These are phyloP conservation scores for Ennomos quercinarius DNA, from an alignment of 2,888 invertebrate genomes.

Conservation along the genomic window DNA sequence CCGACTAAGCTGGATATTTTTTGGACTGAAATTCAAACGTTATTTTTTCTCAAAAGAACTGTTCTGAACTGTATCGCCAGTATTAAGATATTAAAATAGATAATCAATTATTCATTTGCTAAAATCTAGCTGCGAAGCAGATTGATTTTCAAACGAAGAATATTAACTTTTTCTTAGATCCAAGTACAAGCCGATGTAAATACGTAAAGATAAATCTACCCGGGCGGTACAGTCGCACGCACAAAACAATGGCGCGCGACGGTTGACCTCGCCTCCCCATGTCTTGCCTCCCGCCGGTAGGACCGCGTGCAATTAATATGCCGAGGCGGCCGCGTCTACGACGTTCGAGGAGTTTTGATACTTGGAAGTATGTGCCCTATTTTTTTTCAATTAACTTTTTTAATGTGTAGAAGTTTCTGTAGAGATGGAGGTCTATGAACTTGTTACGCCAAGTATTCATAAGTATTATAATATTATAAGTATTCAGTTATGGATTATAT, in stretches of 20 bases:
- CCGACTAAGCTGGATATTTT: too few relatives aligned
- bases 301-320: conserved; percentile 86
- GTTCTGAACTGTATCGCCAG: too few relatives aligned
- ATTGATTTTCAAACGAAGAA: conserved; percentile 2
- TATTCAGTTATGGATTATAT: too few relatives aligned
- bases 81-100: background rate
- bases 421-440: too few relatives aligned
- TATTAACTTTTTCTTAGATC: conserved; percentile 16
- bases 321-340: conserved; percentile 80
- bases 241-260: conserved; percentile 84
- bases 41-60: too few relatives aligned
- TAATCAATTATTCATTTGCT: background rate
- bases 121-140: background rate
- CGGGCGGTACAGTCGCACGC: conserved; percentile 69
- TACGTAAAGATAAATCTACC: conserved; percentile 50
- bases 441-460: too few relatives aligned
- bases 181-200: conserved; percentile 41
- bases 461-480: too few relatives aligned
- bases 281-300: conserved; percentile 80
- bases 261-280: conserved; percentile 83
- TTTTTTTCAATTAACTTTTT: background rate
- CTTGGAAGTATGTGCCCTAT: conserved; percentile 44
- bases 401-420: too few relatives aligned
- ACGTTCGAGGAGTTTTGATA: conserved; percentile 50
- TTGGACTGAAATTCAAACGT: too few relatives aligned